Evolutionary conservation across 2,888 invertebrate species (phyloP).

Genomic region (Ditylenchus weischeri): DNA sequence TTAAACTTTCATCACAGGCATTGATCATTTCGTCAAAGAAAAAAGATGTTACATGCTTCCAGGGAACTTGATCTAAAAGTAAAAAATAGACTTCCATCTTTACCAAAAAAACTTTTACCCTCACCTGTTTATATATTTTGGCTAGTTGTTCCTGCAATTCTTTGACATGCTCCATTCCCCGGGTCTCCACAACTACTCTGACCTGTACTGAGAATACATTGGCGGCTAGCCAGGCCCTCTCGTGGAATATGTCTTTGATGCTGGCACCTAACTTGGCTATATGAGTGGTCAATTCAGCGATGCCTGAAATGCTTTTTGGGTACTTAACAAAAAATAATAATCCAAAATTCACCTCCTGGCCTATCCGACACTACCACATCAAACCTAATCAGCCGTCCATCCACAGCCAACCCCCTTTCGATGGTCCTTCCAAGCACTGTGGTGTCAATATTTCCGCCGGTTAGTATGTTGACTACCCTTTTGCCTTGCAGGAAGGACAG

Average conservation of each 20-base stretch:
- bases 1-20: no score
- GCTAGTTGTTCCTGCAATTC: slow-evolving; percentile 58
- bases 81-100: no score
- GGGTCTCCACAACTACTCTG: slow-evolving; percentile 80
- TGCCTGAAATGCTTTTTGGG: slow-evolving; percentile 51
- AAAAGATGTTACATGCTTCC: no score
- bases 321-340: no score
- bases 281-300: slow-evolving; percentile 61
- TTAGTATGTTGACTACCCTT: slow-evolving; percentile 65
- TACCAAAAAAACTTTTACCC: background rate
- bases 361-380: slow-evolving; percentile 62
- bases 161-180: slow-evolving; percentile 74
- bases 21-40: no score
- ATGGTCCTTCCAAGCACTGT: slow-evolving; percentile 62
- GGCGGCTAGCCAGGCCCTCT: slow-evolving; percentile 84
- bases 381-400: slow-evolving; percentile 62
- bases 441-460: slow-evolving; percentile 65
- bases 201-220: slow-evolving; percentile 73
- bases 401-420: slow-evolving; percentile 62
- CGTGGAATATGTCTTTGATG: slow-evolving; percentile 92
- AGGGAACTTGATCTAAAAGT: no score
- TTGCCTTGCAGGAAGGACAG: slow-evolving; percentile 77
- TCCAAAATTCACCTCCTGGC: slow-evolving; percentile 62
- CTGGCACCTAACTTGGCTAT: slow-evolving; percentile 62
- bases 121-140: slow-evolving; percentile 43